These are phyloP conservation scores for Archilochus colubris DNA, from an alignment of 2,113 vertebrate species.

Conservation along the genomic window DNA sequence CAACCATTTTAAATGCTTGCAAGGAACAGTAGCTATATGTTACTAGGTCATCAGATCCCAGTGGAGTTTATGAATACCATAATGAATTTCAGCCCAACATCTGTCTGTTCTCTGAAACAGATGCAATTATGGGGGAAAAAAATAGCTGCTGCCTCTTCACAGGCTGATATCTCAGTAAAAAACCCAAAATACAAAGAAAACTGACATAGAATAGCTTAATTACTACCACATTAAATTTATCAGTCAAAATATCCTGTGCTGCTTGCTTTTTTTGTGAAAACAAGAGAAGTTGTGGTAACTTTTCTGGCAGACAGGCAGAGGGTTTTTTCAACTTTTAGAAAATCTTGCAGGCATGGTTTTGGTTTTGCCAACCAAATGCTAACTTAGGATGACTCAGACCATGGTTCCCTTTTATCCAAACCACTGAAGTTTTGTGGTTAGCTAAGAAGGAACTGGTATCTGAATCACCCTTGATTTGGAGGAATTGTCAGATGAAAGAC, in stretches of 20 bases:
- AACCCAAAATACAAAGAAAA: not conserved
- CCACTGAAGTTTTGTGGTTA: slow-evolving; percentile 50
- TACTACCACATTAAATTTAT: not conserved
- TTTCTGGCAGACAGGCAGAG: not conserved
- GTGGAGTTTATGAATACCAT: slow-evolving; percentile 25
- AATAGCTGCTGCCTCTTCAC: slow-evolving; percentile 42
- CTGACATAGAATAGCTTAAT: not conserved
- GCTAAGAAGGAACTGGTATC: slow-evolving; percentile 45
- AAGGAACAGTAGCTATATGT: slow-evolving; percentile 46
- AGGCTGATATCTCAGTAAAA: not conserved
- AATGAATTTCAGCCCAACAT: slow-evolving; percentile 67
- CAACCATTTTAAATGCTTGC: not conserved
- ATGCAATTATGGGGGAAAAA: slow-evolving; percentile 40
- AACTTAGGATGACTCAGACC: slow-evolving; percentile 45
- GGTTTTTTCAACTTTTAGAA: not conserved
- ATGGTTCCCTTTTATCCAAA: slow-evolving; percentile 53
- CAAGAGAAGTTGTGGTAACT: not conserved
- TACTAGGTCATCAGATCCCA: slow-evolving; percentile 61
- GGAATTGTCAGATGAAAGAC: slow-evolving; percentile 24
- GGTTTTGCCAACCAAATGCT: slow-evolving; percentile 32
- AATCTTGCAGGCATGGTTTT: slow-evolving; percentile 33
- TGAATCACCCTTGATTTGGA: slow-evolving; percentile 40
- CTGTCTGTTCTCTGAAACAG: slow-evolving; percentile 61
- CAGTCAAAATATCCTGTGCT: slow-evolving; percentile 17
- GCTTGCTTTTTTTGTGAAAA: not conserved